Evolutionary conservation across 2,113 vertebrate species (phyloP).

Genomic region (Phrynocephalus versicolor): DNA sequence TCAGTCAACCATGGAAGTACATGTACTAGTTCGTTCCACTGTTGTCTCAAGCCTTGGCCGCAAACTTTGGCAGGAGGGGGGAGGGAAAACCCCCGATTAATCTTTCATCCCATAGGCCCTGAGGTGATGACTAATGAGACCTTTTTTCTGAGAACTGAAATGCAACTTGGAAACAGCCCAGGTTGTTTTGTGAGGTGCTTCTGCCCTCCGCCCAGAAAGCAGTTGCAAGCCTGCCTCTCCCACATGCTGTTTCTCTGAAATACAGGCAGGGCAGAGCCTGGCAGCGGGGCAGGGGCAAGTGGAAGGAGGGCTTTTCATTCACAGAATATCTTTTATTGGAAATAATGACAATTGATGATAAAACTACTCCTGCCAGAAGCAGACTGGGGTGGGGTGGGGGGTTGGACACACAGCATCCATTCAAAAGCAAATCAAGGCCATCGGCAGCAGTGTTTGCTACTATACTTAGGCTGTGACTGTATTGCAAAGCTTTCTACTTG

Average conservation of each 20-base stretch:
- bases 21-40: constrained; percentile 46
- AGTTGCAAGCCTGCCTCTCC: constrained; percentile 50
- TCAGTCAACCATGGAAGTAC: constrained; percentile 57
- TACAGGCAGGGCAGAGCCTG: fast-evolving
- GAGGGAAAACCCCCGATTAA: constrained; percentile 20
- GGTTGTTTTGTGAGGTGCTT: constrained; percentile 44
- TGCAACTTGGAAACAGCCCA: constrained; percentile 47
- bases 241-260: constrained; percentile 24
- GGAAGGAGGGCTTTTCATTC: constrained; percentile 18
- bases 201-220: constrained; percentile 29
- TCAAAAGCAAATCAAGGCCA: constrained; percentile 32
- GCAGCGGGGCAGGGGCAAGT: too few relatives aligned
- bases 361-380: constrained; percentile 27
- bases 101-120: constrained; percentile 51
- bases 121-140: constrained; percentile 49
- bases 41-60: constrained; percentile 46
- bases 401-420: constrained; percentile 34
- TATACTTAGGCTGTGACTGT: neutral
- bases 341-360: constrained; percentile 18
- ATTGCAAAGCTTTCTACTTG: constrained; percentile 7
- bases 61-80: constrained; percentile 49
- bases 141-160: constrained; percentile 66
- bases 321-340: neutral
- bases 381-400: too few relatives aligned
- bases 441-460: neutral